Evolutionary conservation across 1,140 invertebrate species (phyloP), one percentile per base, ranked within the genome.

Genomic region (Papilio machaon): DNA sequence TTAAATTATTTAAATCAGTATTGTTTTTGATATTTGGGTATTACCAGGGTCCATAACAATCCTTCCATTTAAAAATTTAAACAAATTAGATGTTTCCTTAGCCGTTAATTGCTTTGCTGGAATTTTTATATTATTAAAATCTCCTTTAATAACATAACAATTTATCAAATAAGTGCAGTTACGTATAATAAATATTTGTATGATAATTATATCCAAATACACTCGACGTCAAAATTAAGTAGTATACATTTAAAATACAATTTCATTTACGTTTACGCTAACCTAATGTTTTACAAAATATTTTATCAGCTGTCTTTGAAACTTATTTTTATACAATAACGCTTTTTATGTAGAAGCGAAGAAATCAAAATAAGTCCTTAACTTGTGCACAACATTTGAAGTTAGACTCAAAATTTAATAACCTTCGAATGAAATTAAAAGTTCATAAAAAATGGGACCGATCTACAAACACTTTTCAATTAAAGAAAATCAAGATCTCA

Each of bases 31-130:
- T 19, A 19, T 58, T 58, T 58, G 54, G 54, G 54, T 58, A 58
- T 58, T 80, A 82, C 58, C 80, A 83, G 85, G 87, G 85, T 88
- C 87, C 87, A 88, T 75, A 30, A 58, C 79, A 88, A 84, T 88
- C 87, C 87, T 85, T 88, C 85, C 87, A 86, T 82, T 79, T 64
- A 70, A 82, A 83, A 85, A 73, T 46, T 79, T 23, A 80, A 54
- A 8, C 54, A 58, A 58, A 58, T 19, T 19, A 58, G 4, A 1
- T n/a, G 54, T 58, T 19, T 73, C 46, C 73, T 83, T 76, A 77
- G 46, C 52, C 47, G 30, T 74, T 17, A 73, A 70, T 35, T 9
- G 0, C 30, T 70, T 70, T 70, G 11, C 30, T 35, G 64, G 23
- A 67, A 67, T 67, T 67, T 58, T 58, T 64, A 23, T 64, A 64